Conservation (phyloP, 2,113 vertebrate genomes). For the mouse (Mus musculus) region DNA sequence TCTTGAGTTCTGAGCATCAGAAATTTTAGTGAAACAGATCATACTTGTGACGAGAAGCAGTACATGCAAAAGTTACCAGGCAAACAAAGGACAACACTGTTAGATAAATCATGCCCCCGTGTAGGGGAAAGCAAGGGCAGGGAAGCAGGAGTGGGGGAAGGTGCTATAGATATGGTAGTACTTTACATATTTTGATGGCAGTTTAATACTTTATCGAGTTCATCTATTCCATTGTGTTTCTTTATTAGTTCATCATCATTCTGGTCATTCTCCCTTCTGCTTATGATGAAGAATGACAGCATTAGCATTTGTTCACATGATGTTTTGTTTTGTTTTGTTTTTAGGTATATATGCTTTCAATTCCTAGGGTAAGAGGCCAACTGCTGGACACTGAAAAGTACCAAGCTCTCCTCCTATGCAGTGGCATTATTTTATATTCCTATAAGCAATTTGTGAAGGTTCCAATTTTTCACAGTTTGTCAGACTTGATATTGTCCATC, state of each 20-base stretch:
- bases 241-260: neutral
- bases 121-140: too few relatives aligned
- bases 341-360: neutral
- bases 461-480: neutral
- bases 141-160: too few relatives aligned
- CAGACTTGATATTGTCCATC: slow-evolving; percentile 2
- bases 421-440: neutral
- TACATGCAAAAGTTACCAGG: neutral
- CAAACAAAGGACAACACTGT: neutral
- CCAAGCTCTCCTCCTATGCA: slow-evolving; percentile 9
- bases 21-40: neutral
- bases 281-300: neutral
- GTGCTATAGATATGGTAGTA: neutral
- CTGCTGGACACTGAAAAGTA: neutral
- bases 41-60: neutral
- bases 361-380: neutral
- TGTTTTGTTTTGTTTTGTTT: neutral
- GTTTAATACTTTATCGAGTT: neutral
- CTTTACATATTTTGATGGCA: neutral
- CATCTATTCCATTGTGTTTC: neutral
- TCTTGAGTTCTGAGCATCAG: too few relatives aligned
- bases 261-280: neutral
- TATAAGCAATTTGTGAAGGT: neutral
- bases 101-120: neutral
- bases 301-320: neutral